phyloP scores from a whole-genome alignment of 2,888 invertebrate genomes.

The Ditula angustiorana region DNA sequence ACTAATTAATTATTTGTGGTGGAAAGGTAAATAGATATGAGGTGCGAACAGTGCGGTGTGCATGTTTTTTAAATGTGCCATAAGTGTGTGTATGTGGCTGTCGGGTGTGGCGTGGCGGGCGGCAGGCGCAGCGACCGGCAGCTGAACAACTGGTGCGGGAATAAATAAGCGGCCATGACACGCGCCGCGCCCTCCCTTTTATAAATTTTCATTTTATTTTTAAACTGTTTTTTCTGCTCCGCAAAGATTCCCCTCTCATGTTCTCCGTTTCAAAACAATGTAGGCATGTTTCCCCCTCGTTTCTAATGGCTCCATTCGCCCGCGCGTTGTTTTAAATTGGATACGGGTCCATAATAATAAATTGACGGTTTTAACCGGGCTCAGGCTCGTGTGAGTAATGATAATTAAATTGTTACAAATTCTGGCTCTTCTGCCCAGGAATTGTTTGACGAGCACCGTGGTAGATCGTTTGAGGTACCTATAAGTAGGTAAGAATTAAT shows the following conservation, averaged over 20 bases:
- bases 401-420: slow-evolving; percentile 79
- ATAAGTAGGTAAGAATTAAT: neutral
- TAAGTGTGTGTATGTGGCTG: slow-evolving; percentile 64
- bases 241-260: slow-evolving; percentile 78
- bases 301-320: slow-evolving; percentile 75
- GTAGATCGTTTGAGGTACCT: neutral
- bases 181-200: slow-evolving; percentile 80
- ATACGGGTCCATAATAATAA: slow-evolving; percentile 85
- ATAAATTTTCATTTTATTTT: slow-evolving; percentile 85
- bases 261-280: slow-evolving; percentile 77
- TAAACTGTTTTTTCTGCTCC: slow-evolving; percentile 84
- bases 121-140: slow-evolving; percentile 74
- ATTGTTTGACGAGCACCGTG: neutral
- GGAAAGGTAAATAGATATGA: slow-evolving; percentile 25
- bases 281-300: slow-evolving; percentile 50
- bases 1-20: neutral
- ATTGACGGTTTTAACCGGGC: slow-evolving; percentile 82
- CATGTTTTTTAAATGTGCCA: slow-evolving; percentile 59
- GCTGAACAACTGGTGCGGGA: slow-evolving; percentile 70
- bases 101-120: slow-evolving; percentile 51
- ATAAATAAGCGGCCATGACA: slow-evolving; percentile 80
- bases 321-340: slow-evolving; percentile 85
- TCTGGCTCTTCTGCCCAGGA: slow-evolving; percentile 16
- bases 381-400: slow-evolving; percentile 78
- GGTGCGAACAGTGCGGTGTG: slow-evolving; percentile 46